Evolutionary conservation across 2,797 vertebrate species (phyloP).

Genomic region (Pelobates cultripes): DNA sequence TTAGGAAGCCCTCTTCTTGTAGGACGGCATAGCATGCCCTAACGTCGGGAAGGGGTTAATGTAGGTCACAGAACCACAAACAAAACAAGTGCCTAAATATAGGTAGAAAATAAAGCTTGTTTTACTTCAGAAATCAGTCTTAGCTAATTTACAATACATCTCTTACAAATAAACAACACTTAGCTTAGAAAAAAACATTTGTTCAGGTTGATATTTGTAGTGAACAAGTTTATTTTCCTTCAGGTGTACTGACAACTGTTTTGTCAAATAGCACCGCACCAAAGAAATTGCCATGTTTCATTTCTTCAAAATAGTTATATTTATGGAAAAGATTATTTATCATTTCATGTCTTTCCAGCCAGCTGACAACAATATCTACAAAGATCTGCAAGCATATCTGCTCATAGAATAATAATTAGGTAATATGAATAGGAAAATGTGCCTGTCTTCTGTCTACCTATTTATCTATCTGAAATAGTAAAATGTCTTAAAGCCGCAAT

Average conservation of each 20-base stretch:
- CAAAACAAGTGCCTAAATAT: background rate
- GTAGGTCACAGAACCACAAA: too few relatives aligned
- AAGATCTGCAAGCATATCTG: too few relatives aligned
- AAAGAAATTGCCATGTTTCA: background rate
- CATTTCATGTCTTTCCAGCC: background rate
- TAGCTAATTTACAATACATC: background rate
- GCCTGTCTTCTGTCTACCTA: too few relatives aligned
- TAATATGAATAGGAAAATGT: too few relatives aligned
- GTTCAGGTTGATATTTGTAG: conserved; percentile 26
- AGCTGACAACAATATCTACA: background rate
- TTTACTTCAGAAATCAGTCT: conserved; percentile 13
- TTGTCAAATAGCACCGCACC: background rate
- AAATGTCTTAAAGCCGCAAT: too few relatives aligned
- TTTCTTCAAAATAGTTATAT: background rate
- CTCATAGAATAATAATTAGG: too few relatives aligned
- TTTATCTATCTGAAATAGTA: too few relatives aligned
- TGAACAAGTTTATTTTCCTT: conserved; percentile 19
- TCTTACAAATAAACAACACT: conserved; percentile 25
- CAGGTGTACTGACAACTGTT: conserved; percentile 36
- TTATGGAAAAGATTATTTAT: background rate
- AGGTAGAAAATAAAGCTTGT: conserved; percentile 7
- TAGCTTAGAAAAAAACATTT: conserved; percentile 25
- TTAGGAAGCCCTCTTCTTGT: too few relatives aligned
- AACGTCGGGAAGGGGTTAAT: too few relatives aligned
- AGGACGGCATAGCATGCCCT: too few relatives aligned